These are phyloP conservation scores for Cydia strobilella DNA, from an alignment of 1,140 invertebrate genomes.

Conservation along the genomic window DNA sequence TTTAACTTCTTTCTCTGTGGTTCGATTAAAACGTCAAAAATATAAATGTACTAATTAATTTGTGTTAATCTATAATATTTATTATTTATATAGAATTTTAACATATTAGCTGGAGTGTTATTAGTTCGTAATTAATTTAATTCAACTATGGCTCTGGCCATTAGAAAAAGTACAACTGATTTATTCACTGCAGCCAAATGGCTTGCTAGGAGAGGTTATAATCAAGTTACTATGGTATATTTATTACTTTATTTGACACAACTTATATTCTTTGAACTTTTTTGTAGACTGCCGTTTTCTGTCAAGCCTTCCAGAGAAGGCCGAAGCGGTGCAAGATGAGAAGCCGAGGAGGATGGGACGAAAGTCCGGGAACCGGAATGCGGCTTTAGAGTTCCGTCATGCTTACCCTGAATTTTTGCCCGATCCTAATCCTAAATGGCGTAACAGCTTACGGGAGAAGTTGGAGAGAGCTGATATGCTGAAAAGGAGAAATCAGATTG, in stretches of 20 bases:
- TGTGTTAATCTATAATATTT: not conserved
- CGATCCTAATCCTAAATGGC: conserved; percentile 87
- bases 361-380: conserved; percentile 46
- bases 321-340: conserved; percentile 42
- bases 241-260: not conserved
- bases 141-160: conserved; percentile 51
- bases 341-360: conserved; percentile 41
- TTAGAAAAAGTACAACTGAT: conserved; percentile 54
- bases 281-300: conserved; percentile 54
- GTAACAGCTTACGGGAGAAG: conserved; percentile 92
- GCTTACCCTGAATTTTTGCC: conserved; percentile 98
- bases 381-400: conserved; percentile 83
- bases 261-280: conserved; percentile 32
- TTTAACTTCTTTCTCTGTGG: not conserved
- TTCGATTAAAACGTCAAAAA: not conserved
- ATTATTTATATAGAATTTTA: not conserved
- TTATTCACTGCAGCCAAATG: conserved; percentile 58
- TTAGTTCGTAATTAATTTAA: conserved; percentile 7
- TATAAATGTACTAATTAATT: not conserved
- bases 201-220: conserved; percentile 65
- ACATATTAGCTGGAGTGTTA: not conserved
- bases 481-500: conserved; percentile 88
- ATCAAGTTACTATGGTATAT: not conserved
- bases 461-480: conserved; percentile 97
- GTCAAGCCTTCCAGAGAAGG: conserved; percentile 61